Conservation (phyloP, 2,113 vertebrate species). For the Caranx ignobilis region DNA sequence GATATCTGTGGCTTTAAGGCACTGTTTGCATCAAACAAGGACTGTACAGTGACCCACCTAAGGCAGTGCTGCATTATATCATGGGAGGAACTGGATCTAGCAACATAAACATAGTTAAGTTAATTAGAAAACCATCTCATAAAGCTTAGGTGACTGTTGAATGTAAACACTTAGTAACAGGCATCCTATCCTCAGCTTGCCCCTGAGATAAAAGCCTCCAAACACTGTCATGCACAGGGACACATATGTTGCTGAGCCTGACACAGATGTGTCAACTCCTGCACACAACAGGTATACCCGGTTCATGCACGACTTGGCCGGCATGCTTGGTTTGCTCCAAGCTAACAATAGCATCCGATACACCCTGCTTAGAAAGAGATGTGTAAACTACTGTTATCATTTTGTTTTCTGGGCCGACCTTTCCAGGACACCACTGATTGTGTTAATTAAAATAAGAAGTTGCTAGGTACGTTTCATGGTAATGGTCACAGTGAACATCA, state of each 20-base stretch:
- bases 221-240: background rate
- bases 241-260: conserved; percentile 39
- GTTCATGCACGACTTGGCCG: conserved; percentile 48
- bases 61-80: background rate
- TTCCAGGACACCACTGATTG: background rate
- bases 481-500: conserved; percentile 27
- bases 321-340: conserved; percentile 33
- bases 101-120: background rate
- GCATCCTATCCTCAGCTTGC: background rate
- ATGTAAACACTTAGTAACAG: background rate
- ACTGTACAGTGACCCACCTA: background rate
- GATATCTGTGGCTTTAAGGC: conserved; percentile 6
- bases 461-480: conserved; percentile 8
- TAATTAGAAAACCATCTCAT: background rate
- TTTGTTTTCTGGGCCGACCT: background rate
- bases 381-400: background rate
- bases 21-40: background rate
- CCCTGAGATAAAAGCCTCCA: conserved; percentile 15
- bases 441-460: background rate
- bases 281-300: conserved; percentile 46
- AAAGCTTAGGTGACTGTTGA: background rate
- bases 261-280: conserved; percentile 56
- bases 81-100: background rate
- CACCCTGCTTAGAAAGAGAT: background rate
- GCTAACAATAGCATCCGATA: conserved; percentile 26